Percentiles rank a stretch among this genome's conserved stretches.
Conservation (phyloP, 1,140 invertebrate genomes). For the Xylocopa sonorina region DNA sequence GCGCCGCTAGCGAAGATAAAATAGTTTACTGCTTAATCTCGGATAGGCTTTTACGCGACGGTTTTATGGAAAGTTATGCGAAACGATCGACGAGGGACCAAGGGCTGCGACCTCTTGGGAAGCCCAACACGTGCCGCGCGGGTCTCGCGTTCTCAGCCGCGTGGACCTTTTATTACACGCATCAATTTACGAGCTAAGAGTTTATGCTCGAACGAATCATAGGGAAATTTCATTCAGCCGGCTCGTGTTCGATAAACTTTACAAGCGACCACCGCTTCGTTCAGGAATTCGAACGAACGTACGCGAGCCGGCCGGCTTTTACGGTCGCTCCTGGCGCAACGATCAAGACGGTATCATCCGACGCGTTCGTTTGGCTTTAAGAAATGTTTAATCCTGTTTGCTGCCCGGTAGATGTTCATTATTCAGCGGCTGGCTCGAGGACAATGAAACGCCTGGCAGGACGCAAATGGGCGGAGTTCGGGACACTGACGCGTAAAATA, state of each 20-base stretch:
- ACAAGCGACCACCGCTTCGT: conserved; percentile 15
- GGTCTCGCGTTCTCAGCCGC: neutral
- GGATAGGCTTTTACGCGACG: conserved; percentile 29
- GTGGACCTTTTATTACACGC: conserved; percentile 35
- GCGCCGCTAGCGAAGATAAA: conserved; percentile 44
- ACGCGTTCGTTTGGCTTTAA: neutral
- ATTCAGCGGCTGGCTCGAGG: neutral
- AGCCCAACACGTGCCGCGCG: neutral
- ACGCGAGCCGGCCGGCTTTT: conserved; percentile 28
- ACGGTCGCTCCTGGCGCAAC: conserved; percentile 10
- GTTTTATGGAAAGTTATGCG: conserved; percentile 43
- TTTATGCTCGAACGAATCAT: conserved; percentile 32
- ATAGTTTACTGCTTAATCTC: conserved; percentile 61
- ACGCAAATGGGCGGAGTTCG: neutral
- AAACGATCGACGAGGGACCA: conserved; percentile 20
- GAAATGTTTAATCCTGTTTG: conserved; percentile 4
- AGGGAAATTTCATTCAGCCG: neutral
- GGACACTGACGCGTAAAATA: too few relatives aligned
- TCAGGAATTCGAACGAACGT: neutral
- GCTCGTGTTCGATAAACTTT: conserved; percentile 26
- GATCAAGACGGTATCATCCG: neutral
- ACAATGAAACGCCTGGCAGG: neutral
- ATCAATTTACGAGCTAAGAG: conserved; percentile 37
- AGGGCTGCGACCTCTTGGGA: neutral
- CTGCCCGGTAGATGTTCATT: neutral